Evolutionary conservation across 1,140 invertebrate genomes (phyloP).

Genomic region (Solenopsis invicta): DNA sequence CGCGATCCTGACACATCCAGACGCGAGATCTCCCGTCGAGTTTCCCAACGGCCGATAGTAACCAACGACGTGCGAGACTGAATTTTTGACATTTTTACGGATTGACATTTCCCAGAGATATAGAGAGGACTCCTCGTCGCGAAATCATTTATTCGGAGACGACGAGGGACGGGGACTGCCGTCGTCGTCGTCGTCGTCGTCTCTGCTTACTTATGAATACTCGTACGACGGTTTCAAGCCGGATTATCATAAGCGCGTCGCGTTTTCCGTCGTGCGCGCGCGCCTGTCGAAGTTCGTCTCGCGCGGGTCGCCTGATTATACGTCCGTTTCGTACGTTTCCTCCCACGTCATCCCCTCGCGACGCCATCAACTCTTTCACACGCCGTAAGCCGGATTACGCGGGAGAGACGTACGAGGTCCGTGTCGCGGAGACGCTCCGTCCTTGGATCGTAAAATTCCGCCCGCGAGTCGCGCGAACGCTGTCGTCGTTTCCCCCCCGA

Average conservation of each 20-base stretch:
- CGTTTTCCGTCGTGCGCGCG: neutral
- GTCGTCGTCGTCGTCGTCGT: too few relatives aligned
- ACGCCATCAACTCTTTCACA: neutral
- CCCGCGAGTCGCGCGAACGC: neutral
- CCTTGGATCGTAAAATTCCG: slow-evolving; percentile 8
- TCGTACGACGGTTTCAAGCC: slow-evolving; percentile 19
- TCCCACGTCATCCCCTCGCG: neutral
- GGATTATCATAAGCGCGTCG: slow-evolving; percentile 36
- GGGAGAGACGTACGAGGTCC: slow-evolving; percentile 38
- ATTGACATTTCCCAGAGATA: slow-evolving; percentile 1
- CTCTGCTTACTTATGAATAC: slow-evolving; percentile 19
- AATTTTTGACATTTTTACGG: slow-evolving; percentile 11
- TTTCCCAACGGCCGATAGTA: slow-evolving; percentile 4
- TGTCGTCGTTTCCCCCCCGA: neutral
- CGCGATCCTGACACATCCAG: slow-evolving; percentile 19
- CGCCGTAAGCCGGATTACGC: slow-evolving; percentile 38
- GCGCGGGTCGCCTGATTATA: neutral
- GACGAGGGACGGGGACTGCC: neutral
- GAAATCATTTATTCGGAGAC: neutral
- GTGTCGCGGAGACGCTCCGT: slow-evolving; percentile 17
- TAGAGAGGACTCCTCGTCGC: neutral
- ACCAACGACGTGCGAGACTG: slow-evolving; percentile 9
- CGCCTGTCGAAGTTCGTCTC: neutral
- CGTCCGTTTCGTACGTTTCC: neutral
- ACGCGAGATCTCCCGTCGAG: slow-evolving; percentile 3